Evolutionary conservation across 2,797 vertebrate species (phyloP), one percentile per base, ranked within the genome.

Genomic region (Varecia variegata): DNA sequence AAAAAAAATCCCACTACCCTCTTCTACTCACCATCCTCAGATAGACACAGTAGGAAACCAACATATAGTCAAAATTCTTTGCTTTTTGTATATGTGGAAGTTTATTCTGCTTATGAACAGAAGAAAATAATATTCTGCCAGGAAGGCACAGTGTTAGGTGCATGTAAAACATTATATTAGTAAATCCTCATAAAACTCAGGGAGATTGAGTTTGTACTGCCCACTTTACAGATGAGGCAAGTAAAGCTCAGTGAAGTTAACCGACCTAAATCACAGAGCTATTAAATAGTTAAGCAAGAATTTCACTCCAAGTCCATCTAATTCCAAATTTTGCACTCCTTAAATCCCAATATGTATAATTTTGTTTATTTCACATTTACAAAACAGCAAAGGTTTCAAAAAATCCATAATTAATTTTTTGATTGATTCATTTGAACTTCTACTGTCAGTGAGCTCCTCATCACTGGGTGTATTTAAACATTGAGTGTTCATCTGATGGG

Each of bases 251-350:
- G 38, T 74, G 50, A 87, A 93, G 14, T 58, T 58, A 88, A 47
- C 32, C 50, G 1, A 3, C 12, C 20, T 92, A 96, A 90, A 93
- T 45, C 38, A 27, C 12, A 58, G 17, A 94, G 18, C 35, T 88
- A 89, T 43, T 74, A 60, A 96, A 60, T 35, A 88, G 21, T 73
- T 11, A 95, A 88, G 23, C 40, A 89, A 87, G n/a, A 91, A 65
- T 95, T 93, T 83, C 12, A 81, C 7, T 82, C 27, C 17, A 56
- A 60, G n/a, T 56, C 45, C 27, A 60, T 67, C 54, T 80, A n/a
- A 18, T 50, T 81, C 30, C 2, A 87, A 92, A 80, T 70, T 83
- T 90, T 25, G 68, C 2, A 35, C 3, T 79, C 30, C 38, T 82
- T 89, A 86, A 89, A 58, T 83, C 18, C 18, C 67, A 38, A 71